A percentile compares a stretch with the other conserved stretches of the same genome.
Evolutionary conservation across 2,797 vertebrate genomes (phyloP).

Genomic region (Gallirallus australis): DNA sequence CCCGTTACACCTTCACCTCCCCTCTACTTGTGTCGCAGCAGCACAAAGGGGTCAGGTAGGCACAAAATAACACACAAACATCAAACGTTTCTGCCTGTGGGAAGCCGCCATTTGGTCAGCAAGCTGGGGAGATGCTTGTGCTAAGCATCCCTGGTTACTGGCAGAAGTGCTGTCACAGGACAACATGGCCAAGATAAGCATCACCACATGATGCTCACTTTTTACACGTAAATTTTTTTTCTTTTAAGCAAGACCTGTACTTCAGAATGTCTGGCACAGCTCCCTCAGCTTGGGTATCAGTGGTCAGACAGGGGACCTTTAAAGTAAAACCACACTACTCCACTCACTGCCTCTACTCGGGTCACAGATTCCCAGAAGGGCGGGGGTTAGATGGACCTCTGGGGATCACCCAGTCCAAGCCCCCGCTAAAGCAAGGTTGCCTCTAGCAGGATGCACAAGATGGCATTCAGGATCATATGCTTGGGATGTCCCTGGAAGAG

Average conservation of each 20-base stretch:
- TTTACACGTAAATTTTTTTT: rapidly evolving
- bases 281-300: not conserved
- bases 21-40: not conserved
- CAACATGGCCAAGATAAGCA: not conserved
- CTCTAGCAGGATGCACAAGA: too few species aligned
- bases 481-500: too few species aligned
- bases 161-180: not conserved
- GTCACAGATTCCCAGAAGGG: too few species aligned
- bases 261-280: not conserved
- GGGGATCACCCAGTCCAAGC: too few species aligned
- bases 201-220: rapidly evolving
- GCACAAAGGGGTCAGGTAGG: not conserved
- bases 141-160: not conserved
- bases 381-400: too few species aligned
- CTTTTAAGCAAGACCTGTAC: not conserved
- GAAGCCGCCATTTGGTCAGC: not conserved
- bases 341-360: not conserved
- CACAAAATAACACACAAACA: not conserved
- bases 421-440: too few species aligned
- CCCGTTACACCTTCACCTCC: not conserved
- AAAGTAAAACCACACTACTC: not conserved
- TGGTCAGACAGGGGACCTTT: not conserved
- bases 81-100: not conserved
- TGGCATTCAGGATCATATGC: too few species aligned
- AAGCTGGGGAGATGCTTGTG: not conserved